Conservation (phyloP, 2,888 invertebrate species). For the Polymixis lichenea region DNA sequence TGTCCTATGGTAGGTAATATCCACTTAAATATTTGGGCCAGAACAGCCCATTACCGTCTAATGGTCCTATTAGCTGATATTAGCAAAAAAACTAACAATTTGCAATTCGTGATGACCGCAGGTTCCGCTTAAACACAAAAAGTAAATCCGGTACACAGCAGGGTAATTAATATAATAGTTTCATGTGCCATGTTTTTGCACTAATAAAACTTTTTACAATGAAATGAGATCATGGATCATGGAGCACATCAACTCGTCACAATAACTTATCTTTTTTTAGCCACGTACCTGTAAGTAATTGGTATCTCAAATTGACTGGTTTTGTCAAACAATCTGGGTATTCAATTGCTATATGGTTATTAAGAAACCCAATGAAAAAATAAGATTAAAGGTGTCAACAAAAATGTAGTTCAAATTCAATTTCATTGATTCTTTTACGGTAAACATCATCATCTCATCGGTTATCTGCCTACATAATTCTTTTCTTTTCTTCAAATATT, state of each 20-base stretch:
- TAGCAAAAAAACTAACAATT: constrained; percentile 53
- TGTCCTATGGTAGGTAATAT: not conserved
- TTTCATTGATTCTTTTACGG: not conserved
- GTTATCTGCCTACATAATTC: not conserved
- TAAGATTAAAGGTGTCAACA: not conserved
- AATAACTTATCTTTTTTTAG: constrained; percentile 67
- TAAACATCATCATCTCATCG: not conserved
- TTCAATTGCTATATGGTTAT: not conserved
- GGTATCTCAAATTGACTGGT: constrained; percentile 40
- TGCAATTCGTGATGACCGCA: constrained; percentile 63
- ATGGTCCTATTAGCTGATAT: constrained; percentile 50
- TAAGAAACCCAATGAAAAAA: not conserved
- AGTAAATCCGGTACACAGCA: constrained; percentile 81
- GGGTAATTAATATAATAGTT: constrained; percentile 73
- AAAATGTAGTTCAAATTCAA: not conserved
- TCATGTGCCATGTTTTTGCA: constrained; percentile 77
- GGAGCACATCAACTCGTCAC: constrained; percentile 66
- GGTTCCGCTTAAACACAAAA: constrained; percentile 76
- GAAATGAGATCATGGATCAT: constrained; percentile 85
- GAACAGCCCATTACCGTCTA: constrained; percentile 48
- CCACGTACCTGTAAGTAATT: constrained; percentile 57
- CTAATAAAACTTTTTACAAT: constrained; percentile 80
- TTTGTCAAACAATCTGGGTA: constrained; percentile 23
- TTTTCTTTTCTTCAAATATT: not conserved
- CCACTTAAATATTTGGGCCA: constrained; percentile 37